phyloP scores from a whole-genome alignment of 2,797 vertebrate genomes.

The Oreortyx pictus region DNA sequence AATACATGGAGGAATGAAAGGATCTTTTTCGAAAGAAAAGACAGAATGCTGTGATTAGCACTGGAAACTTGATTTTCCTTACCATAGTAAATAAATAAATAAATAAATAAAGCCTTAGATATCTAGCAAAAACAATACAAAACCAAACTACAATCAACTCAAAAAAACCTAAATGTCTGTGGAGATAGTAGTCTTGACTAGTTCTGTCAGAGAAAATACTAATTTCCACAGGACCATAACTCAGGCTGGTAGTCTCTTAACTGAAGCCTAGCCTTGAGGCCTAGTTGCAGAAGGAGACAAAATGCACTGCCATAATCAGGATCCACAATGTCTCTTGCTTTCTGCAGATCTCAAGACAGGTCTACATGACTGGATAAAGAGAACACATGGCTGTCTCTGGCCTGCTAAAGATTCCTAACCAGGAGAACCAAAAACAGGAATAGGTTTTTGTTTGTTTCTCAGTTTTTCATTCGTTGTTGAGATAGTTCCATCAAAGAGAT shows the following conservation, averaged over 20 bases:
- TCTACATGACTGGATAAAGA: not conserved
- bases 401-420: not conserved
- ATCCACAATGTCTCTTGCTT: not conserved
- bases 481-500: not conserved
- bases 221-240: not conserved
- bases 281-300: not conserved
- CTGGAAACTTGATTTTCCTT: not conserved
- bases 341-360: not conserved
- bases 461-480: not conserved
- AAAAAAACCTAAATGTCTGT: rapidly evolving
- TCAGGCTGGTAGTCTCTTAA: not conserved
- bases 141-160: not conserved
- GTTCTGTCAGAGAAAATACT: not conserved
- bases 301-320: not conserved
- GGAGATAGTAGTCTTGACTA: not conserved
- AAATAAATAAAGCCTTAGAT: not conserved
- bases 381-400: rapidly evolving
- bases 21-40: not conserved
- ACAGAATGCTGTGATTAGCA: not conserved
- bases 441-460: not conserved
- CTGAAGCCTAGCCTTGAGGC: not conserved
- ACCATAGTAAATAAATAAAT: not conserved
- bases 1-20: not conserved
- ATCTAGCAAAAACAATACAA: not conserved
- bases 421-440: not conserved